Percentiles rank a stretch among this genome's conserved stretches.
Evolutionary conservation across 2,888 invertebrate species (phyloP).

Genomic region (Epicampocera succincta): DNA sequence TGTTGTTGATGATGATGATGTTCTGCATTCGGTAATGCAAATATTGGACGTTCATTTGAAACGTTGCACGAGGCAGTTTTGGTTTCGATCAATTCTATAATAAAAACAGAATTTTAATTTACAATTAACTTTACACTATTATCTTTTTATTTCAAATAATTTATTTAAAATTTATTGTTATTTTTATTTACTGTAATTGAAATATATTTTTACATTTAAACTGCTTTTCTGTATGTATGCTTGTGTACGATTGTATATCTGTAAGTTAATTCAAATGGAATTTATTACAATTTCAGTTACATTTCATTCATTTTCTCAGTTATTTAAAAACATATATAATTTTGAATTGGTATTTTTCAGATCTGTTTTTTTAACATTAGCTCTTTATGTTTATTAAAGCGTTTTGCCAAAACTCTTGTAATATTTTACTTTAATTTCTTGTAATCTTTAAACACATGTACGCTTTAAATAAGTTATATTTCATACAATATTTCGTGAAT

Average conservation of each 20-base stretch:
- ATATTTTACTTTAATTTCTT: constrained; percentile 40
- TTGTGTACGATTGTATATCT: background rate
- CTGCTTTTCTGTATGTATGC: constrained; percentile 32
- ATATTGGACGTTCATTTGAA: background rate
- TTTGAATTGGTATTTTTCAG: constrained; percentile 28
- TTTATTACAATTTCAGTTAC: constrained; percentile 34
- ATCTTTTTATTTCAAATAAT: constrained; percentile 61
- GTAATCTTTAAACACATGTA: constrained; percentile 38
- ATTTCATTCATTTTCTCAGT: constrained; percentile 13
- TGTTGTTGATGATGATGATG: no score
- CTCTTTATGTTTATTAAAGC: constrained; percentile 12
- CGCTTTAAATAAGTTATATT: constrained; percentile 23
- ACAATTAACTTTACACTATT: constrained; percentile 55
- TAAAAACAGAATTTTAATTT: constrained; percentile 34
- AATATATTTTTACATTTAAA: constrained; percentile 52
- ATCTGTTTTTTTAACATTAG: background rate
- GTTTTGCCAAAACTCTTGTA: constrained; percentile 45
- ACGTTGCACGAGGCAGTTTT: no score
- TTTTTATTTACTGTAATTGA: constrained; percentile 40
- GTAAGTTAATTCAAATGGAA: constrained; percentile 15
- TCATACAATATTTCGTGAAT: constrained; percentile 36
- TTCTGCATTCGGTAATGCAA: no score
- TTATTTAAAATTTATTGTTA: constrained; percentile 60
- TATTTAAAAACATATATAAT: constrained; percentile 47
- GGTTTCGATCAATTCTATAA: background rate